phyloP scores from a whole-genome alignment of 2,797 vertebrate species.

The Lepus townsendii region DNA sequence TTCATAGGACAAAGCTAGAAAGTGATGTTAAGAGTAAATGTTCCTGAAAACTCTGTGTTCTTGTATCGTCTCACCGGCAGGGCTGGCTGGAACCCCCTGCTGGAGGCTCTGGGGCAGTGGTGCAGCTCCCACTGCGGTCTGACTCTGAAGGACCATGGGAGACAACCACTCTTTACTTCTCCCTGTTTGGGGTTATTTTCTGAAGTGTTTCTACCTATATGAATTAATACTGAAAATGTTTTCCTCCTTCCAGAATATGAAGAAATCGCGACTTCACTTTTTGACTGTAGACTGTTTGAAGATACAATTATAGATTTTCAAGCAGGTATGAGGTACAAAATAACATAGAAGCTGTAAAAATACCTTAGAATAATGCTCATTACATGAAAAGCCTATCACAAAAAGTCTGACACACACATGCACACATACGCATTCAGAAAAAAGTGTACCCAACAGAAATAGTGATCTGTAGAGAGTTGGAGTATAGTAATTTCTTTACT shows the following conservation, averaged over 20 bases:
- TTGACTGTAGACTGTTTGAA: slow-evolving; percentile 88
- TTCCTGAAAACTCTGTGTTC: slow-evolving; percentile 27
- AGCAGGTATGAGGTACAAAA: slow-evolving; percentile 83
- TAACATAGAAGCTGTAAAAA: background rate
- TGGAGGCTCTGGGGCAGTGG: background rate
- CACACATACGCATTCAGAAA: background rate
- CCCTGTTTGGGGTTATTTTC: background rate
- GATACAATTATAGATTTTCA: slow-evolving; percentile 84
- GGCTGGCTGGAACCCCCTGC: background rate
- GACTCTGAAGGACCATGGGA: background rate
- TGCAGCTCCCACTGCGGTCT: background rate
- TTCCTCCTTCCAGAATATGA: slow-evolving; percentile 86
- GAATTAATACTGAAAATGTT: slow-evolving; percentile 56
- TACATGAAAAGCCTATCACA: slow-evolving; percentile 29
- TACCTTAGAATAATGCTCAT: slow-evolving; percentile 1
- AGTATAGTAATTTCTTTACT: background rate
- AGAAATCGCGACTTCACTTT: slow-evolving; percentile 87
- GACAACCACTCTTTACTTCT: background rate
- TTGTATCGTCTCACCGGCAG: too few species aligned
- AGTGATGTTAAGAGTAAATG: slow-evolving; percentile 18
- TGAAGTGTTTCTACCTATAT: background rate
- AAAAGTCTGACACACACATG: background rate
- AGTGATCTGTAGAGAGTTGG: background rate
- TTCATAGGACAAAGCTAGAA: slow-evolving; percentile 28
- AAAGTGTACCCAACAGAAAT: background rate